Base-by-base conservation (phyloP, 2,888 invertebrate genomes). In the Bhutanitis thaidina region DNA sequence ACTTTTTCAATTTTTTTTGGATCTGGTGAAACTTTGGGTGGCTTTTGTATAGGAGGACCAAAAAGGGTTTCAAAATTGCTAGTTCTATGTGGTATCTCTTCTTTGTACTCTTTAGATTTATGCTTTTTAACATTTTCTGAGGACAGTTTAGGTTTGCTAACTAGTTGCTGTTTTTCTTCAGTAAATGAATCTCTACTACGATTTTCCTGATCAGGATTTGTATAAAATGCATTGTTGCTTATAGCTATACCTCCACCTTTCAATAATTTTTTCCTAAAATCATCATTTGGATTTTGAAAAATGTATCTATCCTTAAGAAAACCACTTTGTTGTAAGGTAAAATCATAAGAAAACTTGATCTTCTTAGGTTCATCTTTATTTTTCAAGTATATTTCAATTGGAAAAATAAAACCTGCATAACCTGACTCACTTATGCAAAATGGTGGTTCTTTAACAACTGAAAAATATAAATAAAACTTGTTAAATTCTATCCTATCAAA, bases 371-470 rank as follows among this genome's bases (percentile, higher is more conserved):
- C 97, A 77, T 96, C 96, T 75, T 95, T 95, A 78, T 96, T 97
- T 64, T 93, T 95, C 60, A 97, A 90, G 78, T 96, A 94, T 61
- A 98, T 94, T 71, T 98, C 97, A 67, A 98, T 97, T 0, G 95
- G 95, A 53, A 98, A 90, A 41, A 92, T 91, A 78, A 98, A 98
- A 29, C 98, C 97, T 53, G 97, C 98, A 91, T 98, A 98, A 5
- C 98, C 98, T n/a, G 96, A 95, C 78, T 98, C 98, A 65, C 94
- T 94, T 27, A 98, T 92, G 43, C 92, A 88, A 84, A 96, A 98
- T 1, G 98, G 98, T 44, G 98, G 97, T 60, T 97, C 96, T 72
- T 96, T 97, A 2, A 96, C 90, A 64, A 95, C 97, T 97, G 90
- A 43, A 93, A 93, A 60, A 55, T 58, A 60, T 55, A 56, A 27